Percentiles rank a stretch among this genome's conserved stretches.
Conservation (phyloP, 2,113 vertebrate species). For the Pelecanus crispus region DNA sequence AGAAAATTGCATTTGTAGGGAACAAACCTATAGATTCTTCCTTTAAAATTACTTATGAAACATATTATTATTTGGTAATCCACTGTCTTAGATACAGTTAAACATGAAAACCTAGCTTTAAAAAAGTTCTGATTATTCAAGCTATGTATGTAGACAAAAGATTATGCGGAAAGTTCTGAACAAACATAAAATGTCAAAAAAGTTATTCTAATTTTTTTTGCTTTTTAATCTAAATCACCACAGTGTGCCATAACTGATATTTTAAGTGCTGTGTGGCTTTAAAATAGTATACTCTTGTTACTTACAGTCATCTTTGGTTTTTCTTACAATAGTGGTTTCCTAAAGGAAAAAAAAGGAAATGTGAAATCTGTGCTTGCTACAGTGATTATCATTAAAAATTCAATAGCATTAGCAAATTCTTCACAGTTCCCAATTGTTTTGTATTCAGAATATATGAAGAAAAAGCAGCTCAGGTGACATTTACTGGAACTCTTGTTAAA, state of each 20-base stretch:
- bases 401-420: neutral
- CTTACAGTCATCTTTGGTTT: neutral
- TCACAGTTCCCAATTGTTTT: neutral
- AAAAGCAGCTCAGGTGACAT: neutral
- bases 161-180: neutral
- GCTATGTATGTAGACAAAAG: neutral
- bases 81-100: neutral
- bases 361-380: neutral
- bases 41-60: neutral
- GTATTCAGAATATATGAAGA: neutral
- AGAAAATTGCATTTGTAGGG: neutral
- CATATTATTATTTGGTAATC: neutral
- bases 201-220: neutral
- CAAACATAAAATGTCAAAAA: neutral
- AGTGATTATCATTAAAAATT: slow-evolving; percentile 1
- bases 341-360: neutral
- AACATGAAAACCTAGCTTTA: neutral
- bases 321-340: neutral
- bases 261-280: neutral
- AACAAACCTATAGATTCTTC: neutral
- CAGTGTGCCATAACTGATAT: neutral
- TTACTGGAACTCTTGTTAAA: neutral
- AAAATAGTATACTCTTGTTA: neutral
- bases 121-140: neutral
- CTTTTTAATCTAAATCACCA: neutral